phyloP scores from a whole-genome alignment of 2,113 vertebrate genomes.

The Ellobius talpinus region DNA sequence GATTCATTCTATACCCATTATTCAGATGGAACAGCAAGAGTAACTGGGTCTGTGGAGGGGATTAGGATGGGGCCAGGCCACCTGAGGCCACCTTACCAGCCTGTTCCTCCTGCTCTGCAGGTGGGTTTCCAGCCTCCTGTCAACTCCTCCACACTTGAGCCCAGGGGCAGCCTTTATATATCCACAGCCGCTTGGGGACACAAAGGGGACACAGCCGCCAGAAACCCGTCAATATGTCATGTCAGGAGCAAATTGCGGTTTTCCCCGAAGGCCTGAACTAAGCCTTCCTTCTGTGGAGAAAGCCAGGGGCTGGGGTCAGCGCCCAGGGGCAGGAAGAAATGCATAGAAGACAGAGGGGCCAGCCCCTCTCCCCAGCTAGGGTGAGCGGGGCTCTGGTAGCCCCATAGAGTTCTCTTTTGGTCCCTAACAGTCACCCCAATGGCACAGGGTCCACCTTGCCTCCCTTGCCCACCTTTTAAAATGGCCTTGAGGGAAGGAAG shows the following conservation, averaged over 20 bases:
- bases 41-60: accelerated
- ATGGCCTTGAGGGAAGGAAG: not conserved
- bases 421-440: not conserved
- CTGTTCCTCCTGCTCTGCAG: conserved; percentile 34
- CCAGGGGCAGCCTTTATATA: conserved; percentile 67
- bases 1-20: not conserved
- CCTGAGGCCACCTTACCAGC: conserved; percentile 63
- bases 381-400: not conserved
- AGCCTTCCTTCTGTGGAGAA: conserved; percentile 76
- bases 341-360: not conserved
- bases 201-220: conserved; percentile 75
- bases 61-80: not conserved
- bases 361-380: not conserved
- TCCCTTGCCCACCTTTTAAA: not conserved
- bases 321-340: not conserved
- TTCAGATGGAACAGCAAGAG: not conserved
- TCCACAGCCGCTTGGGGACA: conserved; percentile 46
- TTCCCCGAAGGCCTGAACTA: conserved; percentile 67
- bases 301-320: not conserved
- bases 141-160: not conserved
- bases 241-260: conserved; percentile 77
- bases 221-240: conserved; percentile 78
- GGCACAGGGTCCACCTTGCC: not conserved
- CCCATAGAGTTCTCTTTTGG: not conserved
- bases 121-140: conserved; percentile 29